Conservation (phyloP, 2,888 invertebrate species). For the Teinopalpus imperialis region DNA sequence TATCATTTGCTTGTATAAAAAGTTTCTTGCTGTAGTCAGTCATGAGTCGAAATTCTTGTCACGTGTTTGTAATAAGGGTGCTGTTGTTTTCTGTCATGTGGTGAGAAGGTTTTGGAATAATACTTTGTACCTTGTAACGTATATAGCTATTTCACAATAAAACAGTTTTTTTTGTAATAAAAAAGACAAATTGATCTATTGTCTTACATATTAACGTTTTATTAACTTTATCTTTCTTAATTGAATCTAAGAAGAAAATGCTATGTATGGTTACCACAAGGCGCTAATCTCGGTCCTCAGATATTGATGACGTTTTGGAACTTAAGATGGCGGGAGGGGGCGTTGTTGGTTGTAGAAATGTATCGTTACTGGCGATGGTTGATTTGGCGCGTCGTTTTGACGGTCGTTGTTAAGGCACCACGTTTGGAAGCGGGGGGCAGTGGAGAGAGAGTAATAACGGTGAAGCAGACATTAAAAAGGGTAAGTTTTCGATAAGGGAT, state of each 20-base stretch:
- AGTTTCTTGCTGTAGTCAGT: too few relatives aligned
- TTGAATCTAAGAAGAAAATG: background rate
- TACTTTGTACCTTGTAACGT: too few relatives aligned
- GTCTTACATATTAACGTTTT: too few relatives aligned
- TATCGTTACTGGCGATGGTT: constrained; percentile 46
- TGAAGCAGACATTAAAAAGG: background rate
- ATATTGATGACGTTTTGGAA: constrained; percentile 40
- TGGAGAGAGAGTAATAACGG: background rate
- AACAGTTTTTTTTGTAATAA: too few relatives aligned
- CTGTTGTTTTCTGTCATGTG: too few relatives aligned
- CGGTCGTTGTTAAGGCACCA: constrained; percentile 38
- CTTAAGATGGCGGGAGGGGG: constrained; percentile 46
- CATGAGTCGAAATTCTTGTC: too few relatives aligned
- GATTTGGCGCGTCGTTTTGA: constrained; percentile 42
- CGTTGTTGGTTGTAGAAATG: constrained; percentile 43
- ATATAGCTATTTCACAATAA: too few relatives aligned
- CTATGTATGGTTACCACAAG: constrained; percentile 21
- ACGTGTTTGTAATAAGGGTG: too few relatives aligned
- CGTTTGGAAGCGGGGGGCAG: constrained; percentile 30
- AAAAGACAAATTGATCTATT: too few relatives aligned
- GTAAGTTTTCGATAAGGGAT: constrained; percentile 10
- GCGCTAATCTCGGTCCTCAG: constrained; percentile 44
- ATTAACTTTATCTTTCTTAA: too few relatives aligned
- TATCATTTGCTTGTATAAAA: too few relatives aligned
- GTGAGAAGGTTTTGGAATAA: too few relatives aligned